A percentile compares a stretch with the other conserved stretches of the same genome.
These are phyloP conservation scores for Tauraco erythrolophus DNA, from an alignment of 2,113 vertebrate species.

Conservation along the genomic window DNA sequence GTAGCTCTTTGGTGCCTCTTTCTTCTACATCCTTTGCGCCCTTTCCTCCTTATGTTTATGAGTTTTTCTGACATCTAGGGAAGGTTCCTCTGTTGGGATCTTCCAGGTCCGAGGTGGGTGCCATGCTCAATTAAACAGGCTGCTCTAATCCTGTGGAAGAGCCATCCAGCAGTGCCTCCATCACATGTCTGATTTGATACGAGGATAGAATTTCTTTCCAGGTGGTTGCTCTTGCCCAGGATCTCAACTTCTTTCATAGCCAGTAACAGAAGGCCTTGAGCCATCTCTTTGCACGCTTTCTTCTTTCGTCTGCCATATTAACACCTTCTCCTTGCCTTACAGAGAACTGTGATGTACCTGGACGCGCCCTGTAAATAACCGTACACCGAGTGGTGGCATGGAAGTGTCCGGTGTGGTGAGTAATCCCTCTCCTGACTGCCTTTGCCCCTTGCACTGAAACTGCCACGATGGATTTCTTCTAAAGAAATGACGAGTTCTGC, in stretches of 20 bases:
- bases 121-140: background rate
- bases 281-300: background rate
- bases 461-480: background rate
- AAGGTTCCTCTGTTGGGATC: background rate
- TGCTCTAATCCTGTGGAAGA: background rate
- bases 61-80: background rate
- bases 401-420: background rate
- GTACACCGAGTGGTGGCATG: rapidly evolving
- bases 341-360: background rate
- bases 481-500: background rate
- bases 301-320: background rate
- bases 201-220: background rate
- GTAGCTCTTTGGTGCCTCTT: background rate
- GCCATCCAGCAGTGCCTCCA: background rate
- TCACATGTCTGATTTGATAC: background rate
- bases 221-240: background rate
- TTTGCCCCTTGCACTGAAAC: background rate
- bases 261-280: background rate
- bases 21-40: background rate
- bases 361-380: background rate
- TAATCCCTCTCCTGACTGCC: background rate
- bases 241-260: background rate
- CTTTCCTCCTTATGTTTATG: background rate
- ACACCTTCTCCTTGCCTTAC: background rate
- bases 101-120: background rate